A percentile compares a stretch with the other conserved stretches of the same genome.
Evolutionary conservation across 1,140 invertebrate genomes (phyloP).

Genomic region (Asbolus verrucosus): DNA sequence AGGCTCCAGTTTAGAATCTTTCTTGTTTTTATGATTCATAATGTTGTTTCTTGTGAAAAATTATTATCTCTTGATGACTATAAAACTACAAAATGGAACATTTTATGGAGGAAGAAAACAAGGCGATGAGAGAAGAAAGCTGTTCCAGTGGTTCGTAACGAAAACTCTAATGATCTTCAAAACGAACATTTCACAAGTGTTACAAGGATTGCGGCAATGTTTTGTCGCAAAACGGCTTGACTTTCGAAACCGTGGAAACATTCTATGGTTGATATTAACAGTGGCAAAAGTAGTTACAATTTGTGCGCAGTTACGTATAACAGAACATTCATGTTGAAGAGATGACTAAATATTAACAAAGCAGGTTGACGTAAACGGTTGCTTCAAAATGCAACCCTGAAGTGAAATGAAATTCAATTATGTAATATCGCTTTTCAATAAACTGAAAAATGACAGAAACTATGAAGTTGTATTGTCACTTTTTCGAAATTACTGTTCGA

Average conservation of each 20-base stretch:
- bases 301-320: constrained; percentile 59
- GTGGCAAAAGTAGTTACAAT: constrained; percentile 57
- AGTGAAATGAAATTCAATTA: background rate
- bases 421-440: too few species aligned
- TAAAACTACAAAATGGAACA: constrained; percentile 54
- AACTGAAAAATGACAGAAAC: too few species aligned
- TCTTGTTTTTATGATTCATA: too few species aligned
- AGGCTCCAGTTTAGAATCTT: too few species aligned
- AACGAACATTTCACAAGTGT: constrained; percentile 48
- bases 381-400: background rate
- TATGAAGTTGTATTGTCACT: too few species aligned
- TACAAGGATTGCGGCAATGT: constrained; percentile 56
- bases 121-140: constrained; percentile 1
- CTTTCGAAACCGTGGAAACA: constrained; percentile 53
- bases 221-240: constrained; percentile 54
- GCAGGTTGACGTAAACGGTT: background rate
- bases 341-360: constrained; percentile 56
- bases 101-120: constrained; percentile 42
- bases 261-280: constrained; percentile 57
- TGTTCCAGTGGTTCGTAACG: constrained; percentile 45
- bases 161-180: background rate
- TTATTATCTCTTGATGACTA: too few species aligned
- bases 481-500: too few species aligned
- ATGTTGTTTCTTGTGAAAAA: too few species aligned
- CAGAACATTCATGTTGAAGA: constrained; percentile 62